Percentiles rank a stretch among this genome's conserved stretches.
phyloP scores from a whole-genome alignment of 64 coral and sea anemone genomes.

The Platygyra sinensis region DNA sequence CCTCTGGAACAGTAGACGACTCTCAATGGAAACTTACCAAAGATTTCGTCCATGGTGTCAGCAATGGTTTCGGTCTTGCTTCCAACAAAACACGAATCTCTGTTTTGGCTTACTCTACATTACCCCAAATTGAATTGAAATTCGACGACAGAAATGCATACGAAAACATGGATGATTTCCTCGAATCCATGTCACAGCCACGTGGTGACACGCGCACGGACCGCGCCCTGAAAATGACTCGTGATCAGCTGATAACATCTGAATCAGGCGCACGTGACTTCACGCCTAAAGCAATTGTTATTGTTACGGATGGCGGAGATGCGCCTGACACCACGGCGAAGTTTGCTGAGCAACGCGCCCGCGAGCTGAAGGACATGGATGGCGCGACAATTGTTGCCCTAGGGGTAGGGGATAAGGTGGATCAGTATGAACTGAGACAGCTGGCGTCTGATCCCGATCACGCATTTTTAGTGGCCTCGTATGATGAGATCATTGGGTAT shows the following conservation, averaged over 20 bases:
- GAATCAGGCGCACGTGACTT: conserved; percentile 56
- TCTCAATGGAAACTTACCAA: conserved; percentile 92
- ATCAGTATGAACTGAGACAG: conserved; percentile 83
- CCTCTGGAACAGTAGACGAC: conserved; percentile 87
- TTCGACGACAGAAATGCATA: conserved; percentile 83
- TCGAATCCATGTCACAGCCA: conserved; percentile 78
- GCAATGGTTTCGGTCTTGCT: conserved; percentile 74
- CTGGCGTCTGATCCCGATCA: conserved; percentile 91
- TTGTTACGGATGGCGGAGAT: conserved; percentile 85
- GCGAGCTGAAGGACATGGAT: conserved; percentile 86
- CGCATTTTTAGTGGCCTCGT: conserved; percentile 82
- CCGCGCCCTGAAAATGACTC: conserved; percentile 75
- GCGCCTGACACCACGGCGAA: conserved; percentile 51
- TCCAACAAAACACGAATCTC: conserved; percentile 71
- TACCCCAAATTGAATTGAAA: conserved; percentile 69
- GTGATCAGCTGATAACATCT: conserved; percentile 49
- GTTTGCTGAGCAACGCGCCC: conserved; percentile 80
- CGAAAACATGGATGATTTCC: conserved; percentile 49
- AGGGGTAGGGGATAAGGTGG: conserved; percentile 82
- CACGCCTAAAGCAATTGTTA: conserved; percentile 74
- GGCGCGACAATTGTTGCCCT: conserved; percentile 88
- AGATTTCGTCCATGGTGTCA: conserved; percentile 86
- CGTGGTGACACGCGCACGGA: conserved; percentile 88
- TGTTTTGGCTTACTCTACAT: conserved; percentile 77
- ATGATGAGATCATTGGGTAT: conserved; percentile 88